Evolutionary conservation across 2,888 invertebrate genomes (phyloP).

Genomic region (Drosophila emarginata): DNA sequence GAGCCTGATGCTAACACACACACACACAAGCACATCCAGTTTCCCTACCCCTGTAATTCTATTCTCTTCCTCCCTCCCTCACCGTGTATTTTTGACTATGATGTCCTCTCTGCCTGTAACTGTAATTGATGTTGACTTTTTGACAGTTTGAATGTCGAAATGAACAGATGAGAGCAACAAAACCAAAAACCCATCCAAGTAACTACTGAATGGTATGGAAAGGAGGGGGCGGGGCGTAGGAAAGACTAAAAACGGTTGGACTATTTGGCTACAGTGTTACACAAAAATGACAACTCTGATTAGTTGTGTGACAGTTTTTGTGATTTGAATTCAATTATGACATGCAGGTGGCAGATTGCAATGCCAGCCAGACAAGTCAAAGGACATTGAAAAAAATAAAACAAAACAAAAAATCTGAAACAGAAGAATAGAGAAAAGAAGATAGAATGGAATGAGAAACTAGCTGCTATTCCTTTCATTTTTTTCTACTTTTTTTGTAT

Average conservation of each 20-base stretch:
- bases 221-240: neutral
- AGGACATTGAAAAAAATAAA: neutral
- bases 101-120: constrained; percentile 61
- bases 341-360: constrained; percentile 43
- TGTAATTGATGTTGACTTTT: constrained; percentile 81
- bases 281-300: constrained; percentile 71
- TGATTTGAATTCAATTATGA: constrained; percentile 79
- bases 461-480: neutral
- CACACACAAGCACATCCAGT: constrained; percentile 1
- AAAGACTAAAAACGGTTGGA: constrained; percentile 22
- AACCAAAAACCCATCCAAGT: constrained; percentile 26
- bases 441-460: neutral
- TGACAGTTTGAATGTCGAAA: constrained; percentile 79
- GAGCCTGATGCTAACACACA: constrained; percentile 41
- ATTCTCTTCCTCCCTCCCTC: neutral
- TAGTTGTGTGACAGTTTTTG: constrained; percentile 74
- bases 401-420: constrained; percentile 10
- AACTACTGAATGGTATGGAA: neutral
- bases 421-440: no score
- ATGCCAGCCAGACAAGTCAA: constrained; percentile 13
- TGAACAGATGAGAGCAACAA: constrained; percentile 56
- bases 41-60: neutral
- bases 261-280: constrained; percentile 42
- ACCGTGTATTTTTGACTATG: constrained; percentile 48
- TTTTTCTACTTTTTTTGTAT: constrained; percentile 13